Evolutionary conservation across 2,888 invertebrate genomes (phyloP).

Genomic region (Kuschelorhynchus macadamiae): DNA sequence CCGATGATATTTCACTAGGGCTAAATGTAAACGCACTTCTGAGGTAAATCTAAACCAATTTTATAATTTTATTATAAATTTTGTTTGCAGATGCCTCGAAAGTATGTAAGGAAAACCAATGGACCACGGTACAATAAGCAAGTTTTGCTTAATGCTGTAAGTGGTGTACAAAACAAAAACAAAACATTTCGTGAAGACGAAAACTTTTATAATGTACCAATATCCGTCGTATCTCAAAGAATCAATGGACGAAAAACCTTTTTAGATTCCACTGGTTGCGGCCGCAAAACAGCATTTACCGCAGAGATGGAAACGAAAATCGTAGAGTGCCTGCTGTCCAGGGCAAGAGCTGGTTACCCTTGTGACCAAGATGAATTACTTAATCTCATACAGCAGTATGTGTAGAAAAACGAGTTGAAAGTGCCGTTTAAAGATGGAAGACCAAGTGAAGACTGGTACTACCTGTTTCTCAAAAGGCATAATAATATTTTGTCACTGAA

Average conservation of each 20-base stretch:
- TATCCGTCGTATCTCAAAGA: constrained; percentile 45
- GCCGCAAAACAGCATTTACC: constrained; percentile 13
- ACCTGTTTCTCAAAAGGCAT: constrained; percentile 50
- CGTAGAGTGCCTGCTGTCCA: constrained; percentile 50
- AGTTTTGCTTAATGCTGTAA: constrained; percentile 40
- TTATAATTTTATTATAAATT: neutral
- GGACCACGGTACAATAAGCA: constrained; percentile 7
- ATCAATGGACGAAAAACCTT: constrained; percentile 46
- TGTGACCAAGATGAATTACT: constrained; percentile 53
- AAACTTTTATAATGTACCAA: constrained; percentile 38
- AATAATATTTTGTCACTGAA: constrained; percentile 51
- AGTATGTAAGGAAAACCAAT: constrained; percentile 15
- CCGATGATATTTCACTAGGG: neutral
- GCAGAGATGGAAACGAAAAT: constrained; percentile 21
- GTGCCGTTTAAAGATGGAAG: constrained; percentile 53
- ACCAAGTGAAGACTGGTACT: constrained; percentile 55
- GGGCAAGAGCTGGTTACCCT: constrained; percentile 54
- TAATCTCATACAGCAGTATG: constrained; percentile 44
- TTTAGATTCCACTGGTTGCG: constrained; percentile 25
- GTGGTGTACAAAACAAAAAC: constrained; percentile 46
- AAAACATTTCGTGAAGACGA: constrained; percentile 39
- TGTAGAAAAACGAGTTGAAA: constrained; percentile 30
- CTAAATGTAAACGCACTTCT: constrained; percentile 1
- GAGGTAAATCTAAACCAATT: constrained; percentile 3
- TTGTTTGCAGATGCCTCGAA: constrained; percentile 5